phyloP scores from a whole-genome alignment of 2,797 vertebrate species.

The Mormyrops attenuatus region DNA sequence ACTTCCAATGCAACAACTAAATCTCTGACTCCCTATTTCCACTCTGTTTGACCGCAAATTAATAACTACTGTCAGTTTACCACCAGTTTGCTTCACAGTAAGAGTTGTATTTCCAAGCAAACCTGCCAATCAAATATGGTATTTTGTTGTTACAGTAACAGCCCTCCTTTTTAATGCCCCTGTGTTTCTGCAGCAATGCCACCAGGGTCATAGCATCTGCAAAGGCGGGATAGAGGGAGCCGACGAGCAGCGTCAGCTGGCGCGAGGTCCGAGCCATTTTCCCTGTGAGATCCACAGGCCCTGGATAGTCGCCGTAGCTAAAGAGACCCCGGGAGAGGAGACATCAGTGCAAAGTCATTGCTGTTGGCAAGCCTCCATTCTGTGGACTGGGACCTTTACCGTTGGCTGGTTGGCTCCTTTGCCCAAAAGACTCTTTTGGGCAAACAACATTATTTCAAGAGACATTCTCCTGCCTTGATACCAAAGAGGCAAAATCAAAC shows the following conservation, averaged over 20 bases:
- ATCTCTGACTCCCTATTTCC: neutral
- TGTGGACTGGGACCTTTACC: slow-evolving; percentile 27
- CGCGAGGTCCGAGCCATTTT: slow-evolving; percentile 48
- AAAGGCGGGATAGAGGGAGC: slow-evolving; percentile 29
- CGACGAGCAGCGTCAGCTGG: slow-evolving; percentile 4
- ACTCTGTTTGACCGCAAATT: neutral
- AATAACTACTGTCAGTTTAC: neutral
- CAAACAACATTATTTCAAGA: slow-evolving; percentile 25
- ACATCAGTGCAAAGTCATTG: slow-evolving; percentile 26
- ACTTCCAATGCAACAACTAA: neutral
- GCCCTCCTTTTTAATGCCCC: slow-evolving; percentile 3
- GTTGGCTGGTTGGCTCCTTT: slow-evolving; percentile 33
- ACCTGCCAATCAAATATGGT: neutral
- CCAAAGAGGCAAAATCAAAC: slow-evolving; percentile 39
- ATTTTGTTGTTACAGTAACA: neutral
- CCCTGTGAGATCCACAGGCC: slow-evolving; percentile 38
- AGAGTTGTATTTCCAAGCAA: neutral
- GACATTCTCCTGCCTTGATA: slow-evolving; percentile 46
- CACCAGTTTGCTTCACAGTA: neutral
- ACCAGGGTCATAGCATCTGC: slow-evolving; percentile 62
- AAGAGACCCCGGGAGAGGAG: slow-evolving; percentile 47
- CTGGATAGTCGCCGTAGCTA: slow-evolving; percentile 27
- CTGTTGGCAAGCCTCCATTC: slow-evolving; percentile 32
- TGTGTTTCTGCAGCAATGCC: slow-evolving; percentile 47
- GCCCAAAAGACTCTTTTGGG: slow-evolving; percentile 38